Evolutionary conservation across 2,888 invertebrate genomes (phyloP), one percentile per base, ranked within the genome.

Genomic region (Steromphala cineraria): DNA sequence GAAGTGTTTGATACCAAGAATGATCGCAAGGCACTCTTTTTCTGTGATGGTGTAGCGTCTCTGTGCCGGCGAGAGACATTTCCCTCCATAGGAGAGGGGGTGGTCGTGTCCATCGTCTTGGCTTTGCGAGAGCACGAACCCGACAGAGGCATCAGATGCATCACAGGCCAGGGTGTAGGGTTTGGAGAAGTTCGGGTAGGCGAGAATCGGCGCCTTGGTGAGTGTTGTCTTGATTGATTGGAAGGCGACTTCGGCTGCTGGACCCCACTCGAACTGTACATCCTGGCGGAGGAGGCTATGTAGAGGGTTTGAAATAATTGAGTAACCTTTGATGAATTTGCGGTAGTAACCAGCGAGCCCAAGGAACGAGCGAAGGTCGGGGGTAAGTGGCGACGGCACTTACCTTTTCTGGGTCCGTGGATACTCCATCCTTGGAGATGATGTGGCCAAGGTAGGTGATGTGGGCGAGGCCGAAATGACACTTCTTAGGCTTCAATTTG

Each of bases 1-100:
- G 62, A 83, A 87, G 13, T 80, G 62, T 52, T 82, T 82, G 17
- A 88, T 77, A 24, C 84, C 87, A 71, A 84, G 81, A 0, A 87
- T 28, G 10, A 86, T 46, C 3, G 86, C 86, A n/a, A 87, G 53
- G 31, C 81, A 79, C 78, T 87, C 87, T 55, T 80, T 80, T 46
- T 87, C 83, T 17, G 84, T 81, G 5, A 83, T 82, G 8, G 77
- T 52, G 74, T 80, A 87, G 24, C 74, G 81, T 28, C 74, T 79
- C 80, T 87, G 84, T 31, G 78, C 55, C 24, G 53, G 74, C 15
- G 56, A 67, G 17, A 87, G 76, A 10, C 82, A 74, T 79, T 83
- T 76, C 13, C 85, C 86, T 52, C 84, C 86, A 80, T 86, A 87
- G 53, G 76, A 53, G 55, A 87, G 82, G 0, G 79, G 82, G 62